These are phyloP conservation scores for Crossaster papposus DNA, from an alignment of 53 echinoderm and acorn worm species.

Conservation along the genomic window DNA sequence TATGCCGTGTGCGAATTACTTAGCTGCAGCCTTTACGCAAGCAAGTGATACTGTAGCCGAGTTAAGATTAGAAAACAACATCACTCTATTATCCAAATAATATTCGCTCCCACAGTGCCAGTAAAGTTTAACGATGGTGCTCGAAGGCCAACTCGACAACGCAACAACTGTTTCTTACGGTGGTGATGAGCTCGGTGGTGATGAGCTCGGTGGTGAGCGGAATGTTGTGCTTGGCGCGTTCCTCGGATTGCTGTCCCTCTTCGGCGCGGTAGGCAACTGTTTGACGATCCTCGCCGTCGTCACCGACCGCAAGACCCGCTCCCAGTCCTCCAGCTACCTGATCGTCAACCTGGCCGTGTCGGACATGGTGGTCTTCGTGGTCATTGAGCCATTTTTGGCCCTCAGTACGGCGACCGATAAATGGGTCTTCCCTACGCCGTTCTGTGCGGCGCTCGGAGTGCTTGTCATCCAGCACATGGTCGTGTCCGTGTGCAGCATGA, in stretches of 20 bases:
- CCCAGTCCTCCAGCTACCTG: conserved; percentile 28
- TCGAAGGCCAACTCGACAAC: not conserved
- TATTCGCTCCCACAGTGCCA: not conserved
- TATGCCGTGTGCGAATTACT: no score
- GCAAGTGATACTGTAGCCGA: no score
- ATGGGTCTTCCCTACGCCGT: conserved; percentile 7
- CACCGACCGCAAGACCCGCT: conserved; percentile 35
- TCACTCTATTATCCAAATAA: not conserved
- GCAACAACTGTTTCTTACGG: not conserved
- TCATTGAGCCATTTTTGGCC: conserved; percentile 37
- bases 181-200: not conserved
- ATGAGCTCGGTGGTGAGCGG: no score
- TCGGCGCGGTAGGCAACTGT: conserved; percentile 44
- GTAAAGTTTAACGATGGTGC: not conserved
- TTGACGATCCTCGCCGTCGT: conserved; percentile 34
- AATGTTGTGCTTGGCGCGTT: not conserved
- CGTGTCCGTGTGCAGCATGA: conserved; percentile 32
- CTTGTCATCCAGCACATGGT: conserved; percentile 30
- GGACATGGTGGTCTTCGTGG: conserved; percentile 26
- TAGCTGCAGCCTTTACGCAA: no score
- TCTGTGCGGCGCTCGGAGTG: conserved; percentile 8
- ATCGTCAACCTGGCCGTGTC: conserved; percentile 43
- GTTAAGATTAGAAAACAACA: no score
- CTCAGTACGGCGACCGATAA: not conserved
- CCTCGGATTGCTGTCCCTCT: conserved; percentile 12